Conservation (phyloP, 2,797 vertebrate species). For the Huso huso region DNA sequence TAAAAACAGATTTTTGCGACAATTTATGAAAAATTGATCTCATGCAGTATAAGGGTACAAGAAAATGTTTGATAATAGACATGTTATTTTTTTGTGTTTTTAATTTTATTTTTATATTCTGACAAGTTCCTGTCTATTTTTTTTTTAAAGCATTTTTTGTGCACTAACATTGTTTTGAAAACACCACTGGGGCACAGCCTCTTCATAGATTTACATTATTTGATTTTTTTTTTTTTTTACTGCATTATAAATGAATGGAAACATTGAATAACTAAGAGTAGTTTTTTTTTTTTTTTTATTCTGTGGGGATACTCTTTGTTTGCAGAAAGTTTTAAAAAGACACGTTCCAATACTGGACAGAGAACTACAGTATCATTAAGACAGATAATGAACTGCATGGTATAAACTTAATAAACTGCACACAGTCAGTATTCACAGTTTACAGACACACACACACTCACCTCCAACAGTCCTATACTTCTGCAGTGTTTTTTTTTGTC, state of each 20-base stretch:
- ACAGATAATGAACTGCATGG: slow-evolving; percentile 65
- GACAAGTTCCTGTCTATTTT: slow-evolving; percentile 65
- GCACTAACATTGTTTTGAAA: slow-evolving; percentile 67
- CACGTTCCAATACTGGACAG: slow-evolving; percentile 42
- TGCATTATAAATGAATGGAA: slow-evolving; percentile 67
- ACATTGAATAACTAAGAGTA: slow-evolving; percentile 59
- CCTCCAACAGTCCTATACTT: slow-evolving; percentile 58
- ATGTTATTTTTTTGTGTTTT: slow-evolving; percentile 37
- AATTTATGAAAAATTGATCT: slow-evolving; percentile 82
- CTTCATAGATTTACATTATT: slow-evolving; percentile 59
- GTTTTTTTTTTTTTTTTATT: slow-evolving; percentile 33
- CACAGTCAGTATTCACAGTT: slow-evolving; percentile 62
- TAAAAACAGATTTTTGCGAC: slow-evolving; percentile 80
- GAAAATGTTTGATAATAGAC: slow-evolving; percentile 68
- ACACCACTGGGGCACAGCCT: slow-evolving; percentile 67
- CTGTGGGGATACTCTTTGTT: slow-evolving; percentile 60
- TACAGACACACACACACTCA: slow-evolving; percentile 60
- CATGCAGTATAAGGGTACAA: slow-evolving; percentile 81
- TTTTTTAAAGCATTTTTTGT: slow-evolving; percentile 62
- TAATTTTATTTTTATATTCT: slow-evolving; percentile 38
- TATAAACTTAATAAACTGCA: slow-evolving; percentile 69
- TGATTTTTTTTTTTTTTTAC: slow-evolving; percentile 46
- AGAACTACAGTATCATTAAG: slow-evolving; percentile 59
- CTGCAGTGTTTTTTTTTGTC: slow-evolving; percentile 36
- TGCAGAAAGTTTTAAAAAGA: slow-evolving; percentile 51